Evolutionary conservation across 2,797 vertebrate genomes (phyloP).

Genomic region (Cirrhinus mrigala): DNA sequence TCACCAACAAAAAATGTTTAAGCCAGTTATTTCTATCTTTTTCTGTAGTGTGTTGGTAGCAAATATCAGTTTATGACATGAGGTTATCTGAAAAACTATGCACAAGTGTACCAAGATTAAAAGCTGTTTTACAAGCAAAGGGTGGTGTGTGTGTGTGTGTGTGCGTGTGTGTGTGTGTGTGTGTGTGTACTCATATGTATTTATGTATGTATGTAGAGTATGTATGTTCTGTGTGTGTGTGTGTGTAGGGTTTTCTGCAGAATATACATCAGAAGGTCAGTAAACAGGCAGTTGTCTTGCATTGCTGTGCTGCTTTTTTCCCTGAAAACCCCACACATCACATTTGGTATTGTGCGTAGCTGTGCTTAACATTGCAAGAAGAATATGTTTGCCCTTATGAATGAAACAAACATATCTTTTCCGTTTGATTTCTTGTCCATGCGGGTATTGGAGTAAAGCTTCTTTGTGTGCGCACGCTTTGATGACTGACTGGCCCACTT

Average conservation of each 20-base stretch:
- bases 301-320: not conserved
- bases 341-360: not conserved
- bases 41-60: too few relatives aligned
- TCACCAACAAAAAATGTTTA: too few relatives aligned
- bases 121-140: too few relatives aligned
- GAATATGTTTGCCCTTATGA: conserved; percentile 2
- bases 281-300: conserved; percentile 4
- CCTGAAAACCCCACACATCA: conserved; percentile 1
- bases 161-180: too few relatives aligned
- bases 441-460: conserved; percentile 6
- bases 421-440: not conserved
- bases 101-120: too few relatives aligned
- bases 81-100: too few relatives aligned
- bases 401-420: conserved; percentile 23
- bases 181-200: not conserved
- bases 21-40: too few relatives aligned
- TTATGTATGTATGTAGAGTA: not conserved
- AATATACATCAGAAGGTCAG: conserved; percentile 1
- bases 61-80: too few relatives aligned
- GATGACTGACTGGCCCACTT: conserved; percentile 52
- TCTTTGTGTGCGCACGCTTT: not conserved
- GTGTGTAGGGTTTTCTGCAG: not conserved
- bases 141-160: too few relatives aligned
- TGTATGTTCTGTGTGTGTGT: not conserved
- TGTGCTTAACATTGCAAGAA: conserved; percentile 16